A percentile compares a stretch with the other conserved stretches of the same genome.
Conservation (phyloP, 2,797 vertebrate species). For the Parauchenoglanis ngamensis region DNA sequence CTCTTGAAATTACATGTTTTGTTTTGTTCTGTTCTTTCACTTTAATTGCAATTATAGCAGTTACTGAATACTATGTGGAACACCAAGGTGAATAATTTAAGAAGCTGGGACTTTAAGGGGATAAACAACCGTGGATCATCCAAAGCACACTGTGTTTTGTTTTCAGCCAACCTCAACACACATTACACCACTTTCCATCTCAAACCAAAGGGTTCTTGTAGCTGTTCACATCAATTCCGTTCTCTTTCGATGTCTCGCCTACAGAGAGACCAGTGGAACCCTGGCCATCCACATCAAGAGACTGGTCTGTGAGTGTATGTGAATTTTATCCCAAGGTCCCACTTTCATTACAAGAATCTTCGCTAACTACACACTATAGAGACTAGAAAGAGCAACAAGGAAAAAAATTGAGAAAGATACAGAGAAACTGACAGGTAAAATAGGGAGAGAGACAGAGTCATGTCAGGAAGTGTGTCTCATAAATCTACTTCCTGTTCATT, state of each 20-base stretch:
- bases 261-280: not conserved
- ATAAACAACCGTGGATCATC: not conserved
- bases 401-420: no score
- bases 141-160: not conserved
- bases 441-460: not conserved
- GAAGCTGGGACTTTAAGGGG: not conserved
- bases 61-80: not conserved
- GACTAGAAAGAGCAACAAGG: not conserved
- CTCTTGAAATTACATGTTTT: not conserved
- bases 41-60: not conserved
- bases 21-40: not conserved
- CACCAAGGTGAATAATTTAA: not conserved
- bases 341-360: not conserved
- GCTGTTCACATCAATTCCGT: not conserved
- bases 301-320: not conserved
- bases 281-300: not conserved
- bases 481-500: not conserved
- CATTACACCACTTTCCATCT: not conserved
- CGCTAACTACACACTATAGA: not conserved
- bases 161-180: not conserved
- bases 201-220: not conserved
- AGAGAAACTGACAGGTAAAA: no score
- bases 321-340: not conserved
- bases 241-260: not conserved
- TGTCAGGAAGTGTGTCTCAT: not conserved